These are phyloP conservation scores for Acronicta leporina DNA, from an alignment of 2,888 invertebrate genomes.

Conservation along the genomic window DNA sequence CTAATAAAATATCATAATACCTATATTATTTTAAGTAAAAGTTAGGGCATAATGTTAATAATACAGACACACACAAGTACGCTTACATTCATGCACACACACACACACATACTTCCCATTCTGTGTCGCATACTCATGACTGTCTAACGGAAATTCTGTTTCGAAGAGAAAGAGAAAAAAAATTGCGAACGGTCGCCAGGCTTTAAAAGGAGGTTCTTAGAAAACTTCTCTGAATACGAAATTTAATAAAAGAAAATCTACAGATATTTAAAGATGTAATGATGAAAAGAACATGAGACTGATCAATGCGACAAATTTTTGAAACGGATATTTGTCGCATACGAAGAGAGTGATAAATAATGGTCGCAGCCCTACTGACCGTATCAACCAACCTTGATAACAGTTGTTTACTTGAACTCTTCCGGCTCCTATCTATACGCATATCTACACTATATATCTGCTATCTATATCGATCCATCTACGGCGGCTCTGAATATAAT, in stretches of 20 bases:
- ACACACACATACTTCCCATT: neutral
- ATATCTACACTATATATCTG: slow-evolving; percentile 5
- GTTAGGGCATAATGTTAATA: neutral
- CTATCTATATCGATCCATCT: slow-evolving; percentile 43
- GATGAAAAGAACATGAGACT: neutral
- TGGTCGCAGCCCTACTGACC: slow-evolving; percentile 19
- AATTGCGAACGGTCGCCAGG: too few species aligned
- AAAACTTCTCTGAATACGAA: too few species aligned
- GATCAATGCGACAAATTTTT: too few species aligned
- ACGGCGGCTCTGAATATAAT: slow-evolving; percentile 22
- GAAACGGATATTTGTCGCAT: too few species aligned
- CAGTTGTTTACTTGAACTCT: slow-evolving; percentile 47
- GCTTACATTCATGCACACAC: neutral
- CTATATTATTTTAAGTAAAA: slow-evolving; percentile 1
- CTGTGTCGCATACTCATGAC: slow-evolving; percentile 11
- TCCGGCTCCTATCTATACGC: slow-evolving; percentile 36
- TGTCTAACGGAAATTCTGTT: slow-evolving; percentile 26
- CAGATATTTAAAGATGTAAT: too few species aligned
- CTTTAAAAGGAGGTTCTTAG: too few species aligned
- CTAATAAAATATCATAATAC: neutral
- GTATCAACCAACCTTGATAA: slow-evolving; percentile 51
- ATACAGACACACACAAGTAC: neutral
- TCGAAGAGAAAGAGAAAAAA: slow-evolving; percentile 27
- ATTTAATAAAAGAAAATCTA: too few species aligned
- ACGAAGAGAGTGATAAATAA: neutral